Conservation (phyloP, 2,797 vertebrate genomes). For the Austrolebias charrua region DNA sequence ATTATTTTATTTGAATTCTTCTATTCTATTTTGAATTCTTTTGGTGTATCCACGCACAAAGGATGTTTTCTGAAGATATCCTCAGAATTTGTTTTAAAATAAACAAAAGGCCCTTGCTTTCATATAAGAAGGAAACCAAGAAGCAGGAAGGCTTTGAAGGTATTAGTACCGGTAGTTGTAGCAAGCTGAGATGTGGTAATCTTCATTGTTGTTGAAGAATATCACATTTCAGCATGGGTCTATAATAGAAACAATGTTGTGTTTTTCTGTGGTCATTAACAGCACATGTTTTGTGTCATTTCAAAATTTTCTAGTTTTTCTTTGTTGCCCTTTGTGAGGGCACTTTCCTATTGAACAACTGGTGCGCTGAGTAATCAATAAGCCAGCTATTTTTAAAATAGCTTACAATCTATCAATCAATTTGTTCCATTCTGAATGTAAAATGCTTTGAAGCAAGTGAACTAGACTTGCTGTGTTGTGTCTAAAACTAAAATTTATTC, state of each 20-base stretch:
- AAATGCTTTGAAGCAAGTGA: conserved; percentile 11
- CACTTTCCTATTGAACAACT: conserved; percentile 4
- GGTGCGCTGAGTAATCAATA: conserved; percentile 24
- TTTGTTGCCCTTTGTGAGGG: background rate
- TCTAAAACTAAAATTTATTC: background rate
- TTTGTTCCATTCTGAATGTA: conserved; percentile 11
- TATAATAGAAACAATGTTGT: background rate
- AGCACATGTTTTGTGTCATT: background rate
- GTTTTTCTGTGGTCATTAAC: background rate
- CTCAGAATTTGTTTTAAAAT: conserved; percentile 32
- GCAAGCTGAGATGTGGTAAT: conserved; percentile 9
- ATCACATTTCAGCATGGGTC: background rate
- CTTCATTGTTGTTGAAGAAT: background rate
- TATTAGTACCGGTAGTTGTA: conserved; percentile 25
- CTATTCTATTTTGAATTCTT: background rate
- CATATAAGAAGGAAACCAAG: conserved; percentile 37
- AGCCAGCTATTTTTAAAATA: conserved; percentile 35
- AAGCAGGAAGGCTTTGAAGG: conserved; percentile 53
- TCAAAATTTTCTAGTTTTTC: background rate
- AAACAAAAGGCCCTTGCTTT: conserved; percentile 38
- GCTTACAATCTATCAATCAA: background rate
- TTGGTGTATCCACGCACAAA: conserved; percentile 31
- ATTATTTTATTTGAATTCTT: background rate
- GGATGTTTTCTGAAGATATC: conserved; percentile 68
- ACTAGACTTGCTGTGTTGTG: background rate